phyloP scores from a whole-genome alignment of 92 coral and sea anemone species.

The Umimayanthus kanabou region DNA sequence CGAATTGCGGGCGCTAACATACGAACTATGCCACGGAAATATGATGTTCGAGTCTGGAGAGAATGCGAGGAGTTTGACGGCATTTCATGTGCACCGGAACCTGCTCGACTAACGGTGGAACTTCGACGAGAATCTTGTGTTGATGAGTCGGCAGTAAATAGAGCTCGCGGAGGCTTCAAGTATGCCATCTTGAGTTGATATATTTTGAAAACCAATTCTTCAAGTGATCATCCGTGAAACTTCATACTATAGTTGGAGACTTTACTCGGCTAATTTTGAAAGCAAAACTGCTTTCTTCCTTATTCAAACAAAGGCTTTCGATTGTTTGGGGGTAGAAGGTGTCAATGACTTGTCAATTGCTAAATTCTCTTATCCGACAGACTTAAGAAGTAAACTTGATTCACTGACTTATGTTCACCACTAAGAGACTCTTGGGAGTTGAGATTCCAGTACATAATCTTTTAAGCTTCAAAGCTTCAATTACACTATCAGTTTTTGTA shows the following conservation, averaged over 20 bases:
- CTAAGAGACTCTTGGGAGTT: too few species aligned
- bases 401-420: background rate
- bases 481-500: background rate
- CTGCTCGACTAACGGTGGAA: conserved; percentile 1
- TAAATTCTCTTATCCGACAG: background rate
- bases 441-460: background rate
- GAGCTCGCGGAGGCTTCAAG: background rate
- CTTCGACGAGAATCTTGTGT: background rate
- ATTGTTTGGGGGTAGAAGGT: conserved; percentile 15
- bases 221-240: background rate
- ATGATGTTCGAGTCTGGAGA: background rate
- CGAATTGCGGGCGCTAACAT: conserved; percentile 82
- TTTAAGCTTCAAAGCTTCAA: background rate
- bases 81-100: background rate
- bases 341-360: conserved; percentile 19
- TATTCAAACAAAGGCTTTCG: background rate
- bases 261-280: background rate
- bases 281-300: background rate
- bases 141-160: background rate
- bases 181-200: background rate
- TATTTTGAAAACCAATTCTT: background rate
- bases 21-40: conserved; percentile 61
- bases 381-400: background rate
- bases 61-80: background rate
- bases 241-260: background rate